Evolutionary conservation across 2,113 vertebrate genomes (phyloP).

Genomic region (Morone saxatilis): DNA sequence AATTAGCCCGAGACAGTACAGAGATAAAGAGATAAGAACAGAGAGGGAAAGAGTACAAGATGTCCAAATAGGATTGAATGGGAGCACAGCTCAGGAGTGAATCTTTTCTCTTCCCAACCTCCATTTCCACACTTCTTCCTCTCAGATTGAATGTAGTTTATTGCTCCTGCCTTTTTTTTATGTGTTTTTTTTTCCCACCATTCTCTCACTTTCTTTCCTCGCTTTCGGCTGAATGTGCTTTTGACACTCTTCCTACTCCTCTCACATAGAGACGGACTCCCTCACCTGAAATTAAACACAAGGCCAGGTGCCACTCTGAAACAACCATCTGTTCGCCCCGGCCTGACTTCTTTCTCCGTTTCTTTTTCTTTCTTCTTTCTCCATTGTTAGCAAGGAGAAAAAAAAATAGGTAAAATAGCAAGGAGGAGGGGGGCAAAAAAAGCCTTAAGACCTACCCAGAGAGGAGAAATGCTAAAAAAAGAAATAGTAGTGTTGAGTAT

Average conservation of each 20-base stretch:
- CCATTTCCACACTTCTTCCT: constrained; percentile 56
- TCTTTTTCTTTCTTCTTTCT: constrained; percentile 2
- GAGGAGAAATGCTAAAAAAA: constrained; percentile 31
- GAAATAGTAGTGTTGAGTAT: constrained; percentile 42
- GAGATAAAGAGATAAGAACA: constrained; percentile 59
- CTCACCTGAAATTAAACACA: constrained; percentile 86
- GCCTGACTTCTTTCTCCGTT: constrained; percentile 50
- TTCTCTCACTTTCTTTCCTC: constrained; percentile 47
- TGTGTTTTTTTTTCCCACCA: constrained; percentile 2
- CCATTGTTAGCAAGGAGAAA: constrained; percentile 49
- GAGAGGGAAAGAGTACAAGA: constrained; percentile 49
- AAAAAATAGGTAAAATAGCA: constrained; percentile 20
- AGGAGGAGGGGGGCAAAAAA: constrained; percentile 5
- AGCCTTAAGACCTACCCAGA: constrained; percentile 23
- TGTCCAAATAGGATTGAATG: constrained; percentile 49
- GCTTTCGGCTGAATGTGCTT: constrained; percentile 57
- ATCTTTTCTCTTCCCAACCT: constrained; percentile 30
- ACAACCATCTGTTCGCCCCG: constrained; percentile 80
- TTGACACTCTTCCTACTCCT: constrained; percentile 61
- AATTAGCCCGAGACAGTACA: constrained; percentile 50
- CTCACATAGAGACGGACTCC: constrained; percentile 65
- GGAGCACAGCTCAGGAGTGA: constrained; percentile 26
- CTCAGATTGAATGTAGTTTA: constrained; percentile 42
- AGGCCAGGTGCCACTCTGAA: constrained; percentile 82
- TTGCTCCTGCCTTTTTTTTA: constrained; percentile 16